These are phyloP conservation scores for Emberiza fucata DNA, from an alignment of 2,113 vertebrate genomes.

Conservation along the genomic window DNA sequence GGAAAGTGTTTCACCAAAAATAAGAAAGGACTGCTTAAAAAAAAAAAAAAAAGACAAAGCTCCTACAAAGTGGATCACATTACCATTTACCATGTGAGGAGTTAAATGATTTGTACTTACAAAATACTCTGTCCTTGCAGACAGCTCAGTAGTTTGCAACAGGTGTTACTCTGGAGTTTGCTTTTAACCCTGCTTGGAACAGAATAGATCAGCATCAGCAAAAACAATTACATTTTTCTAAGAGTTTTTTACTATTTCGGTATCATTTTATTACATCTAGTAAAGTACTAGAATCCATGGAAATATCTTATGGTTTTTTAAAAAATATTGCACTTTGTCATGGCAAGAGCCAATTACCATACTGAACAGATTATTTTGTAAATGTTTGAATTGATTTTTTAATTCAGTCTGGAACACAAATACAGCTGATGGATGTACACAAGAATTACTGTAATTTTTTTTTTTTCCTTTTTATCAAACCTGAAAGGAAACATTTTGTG, in stretches of 20 bases:
- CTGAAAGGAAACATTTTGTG: neutral
- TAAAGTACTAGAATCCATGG: neutral
- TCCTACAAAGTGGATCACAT: neutral
- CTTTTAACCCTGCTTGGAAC: neutral
- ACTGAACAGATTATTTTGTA: neutral
- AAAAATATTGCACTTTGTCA: neutral
- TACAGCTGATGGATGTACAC: neutral
- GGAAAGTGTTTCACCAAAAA: neutral
- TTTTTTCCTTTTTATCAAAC: neutral
- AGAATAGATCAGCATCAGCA: neutral
- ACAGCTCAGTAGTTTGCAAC: neutral
- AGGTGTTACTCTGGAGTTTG: neutral
- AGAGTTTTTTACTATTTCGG: neutral
- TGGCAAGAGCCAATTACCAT: neutral
- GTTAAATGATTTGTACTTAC: neutral
- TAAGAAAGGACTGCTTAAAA: neutral
- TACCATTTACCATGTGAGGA: neutral
- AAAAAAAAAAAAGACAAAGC: neutral
- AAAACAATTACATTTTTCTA: neutral
- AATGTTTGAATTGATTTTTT: neutral
- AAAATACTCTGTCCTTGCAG: neutral
- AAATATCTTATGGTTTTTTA: neutral
- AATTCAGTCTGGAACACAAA: neutral
- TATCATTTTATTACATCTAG: neutral
- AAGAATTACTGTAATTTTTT: neutral